phyloP scores from a whole-genome alignment of 1,140 invertebrate genomes.

The Pogonomyrmex californicus region DNA sequence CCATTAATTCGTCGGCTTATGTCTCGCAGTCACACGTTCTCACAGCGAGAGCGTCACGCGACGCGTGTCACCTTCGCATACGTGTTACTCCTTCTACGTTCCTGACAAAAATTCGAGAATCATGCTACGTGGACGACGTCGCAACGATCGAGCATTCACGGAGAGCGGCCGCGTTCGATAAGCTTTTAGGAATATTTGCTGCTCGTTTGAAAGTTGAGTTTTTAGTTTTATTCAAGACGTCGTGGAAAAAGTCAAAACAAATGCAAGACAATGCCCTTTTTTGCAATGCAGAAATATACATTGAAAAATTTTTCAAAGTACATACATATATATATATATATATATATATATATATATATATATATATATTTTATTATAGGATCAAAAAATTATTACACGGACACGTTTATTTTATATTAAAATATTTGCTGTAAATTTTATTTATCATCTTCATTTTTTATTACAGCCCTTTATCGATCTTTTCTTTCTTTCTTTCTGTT shows the following conservation, averaged over 20 bases:
- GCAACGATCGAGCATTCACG: constrained; percentile 44
- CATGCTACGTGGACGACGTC: constrained; percentile 46
- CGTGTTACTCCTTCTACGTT: constrained; percentile 54
- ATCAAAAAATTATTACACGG: background rate
- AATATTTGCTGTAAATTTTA: background rate
- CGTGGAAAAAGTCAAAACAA: background rate
- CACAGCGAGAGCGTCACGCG: constrained; percentile 75
- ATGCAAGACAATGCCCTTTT: background rate
- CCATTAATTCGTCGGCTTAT: constrained; percentile 80
- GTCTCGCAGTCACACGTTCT: constrained; percentile 72
- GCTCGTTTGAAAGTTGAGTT: background rate
- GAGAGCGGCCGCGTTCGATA: background rate
- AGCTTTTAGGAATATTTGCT: constrained; percentile 10
- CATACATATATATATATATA: background rate
- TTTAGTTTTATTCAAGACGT: background rate
- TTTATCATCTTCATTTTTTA: background rate
- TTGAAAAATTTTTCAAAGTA: background rate
- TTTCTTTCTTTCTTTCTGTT: background rate
- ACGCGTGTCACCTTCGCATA: constrained; percentile 58
- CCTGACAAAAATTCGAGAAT: constrained; percentile 63
- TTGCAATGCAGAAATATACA: background rate
- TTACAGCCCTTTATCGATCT: background rate
- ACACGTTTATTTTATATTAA: background rate
- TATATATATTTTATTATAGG: background rate
- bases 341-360: background rate